These are phyloP conservation scores for Drosophila yooni DNA, from an alignment of 2,888 invertebrate species.

Conservation along the genomic window DNA sequence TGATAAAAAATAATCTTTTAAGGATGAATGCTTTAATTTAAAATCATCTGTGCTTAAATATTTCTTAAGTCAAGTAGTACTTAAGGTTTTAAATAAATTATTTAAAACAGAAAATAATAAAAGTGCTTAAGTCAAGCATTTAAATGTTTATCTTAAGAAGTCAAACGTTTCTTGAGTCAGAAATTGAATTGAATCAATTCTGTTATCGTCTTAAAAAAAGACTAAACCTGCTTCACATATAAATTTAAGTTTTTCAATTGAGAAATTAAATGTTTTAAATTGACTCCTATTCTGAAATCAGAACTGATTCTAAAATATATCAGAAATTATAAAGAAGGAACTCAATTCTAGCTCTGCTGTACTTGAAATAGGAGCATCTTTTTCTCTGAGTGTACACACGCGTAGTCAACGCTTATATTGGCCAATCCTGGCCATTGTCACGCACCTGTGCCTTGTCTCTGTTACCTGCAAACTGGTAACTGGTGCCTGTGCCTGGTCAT, in stretches of 20 bases:
- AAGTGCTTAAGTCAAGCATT: no score
- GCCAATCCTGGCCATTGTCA: conserved; percentile 53
- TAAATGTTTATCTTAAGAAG: not conserved
- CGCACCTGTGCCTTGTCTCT: conserved; percentile 45
- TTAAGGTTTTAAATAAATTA: no score
- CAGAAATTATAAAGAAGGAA: not conserved
- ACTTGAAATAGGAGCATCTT: not conserved
- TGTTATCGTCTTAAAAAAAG: not conserved
- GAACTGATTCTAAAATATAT: not conserved
- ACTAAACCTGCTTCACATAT: not conserved
- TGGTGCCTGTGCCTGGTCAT: conserved; percentile 25
- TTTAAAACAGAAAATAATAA: not conserved
- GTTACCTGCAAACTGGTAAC: conserved; percentile 3
- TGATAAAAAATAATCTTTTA: not conserved
- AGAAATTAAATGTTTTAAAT: not conserved
- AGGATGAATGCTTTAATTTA: accelerated
- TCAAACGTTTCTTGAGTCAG: not conserved
- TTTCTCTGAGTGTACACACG: not conserved
- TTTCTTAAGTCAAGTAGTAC: not conserved
- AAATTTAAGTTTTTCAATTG: not conserved
- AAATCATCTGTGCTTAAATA: not conserved
- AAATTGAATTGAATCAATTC: not conserved
- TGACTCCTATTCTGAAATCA: not conserved
- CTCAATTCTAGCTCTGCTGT: not conserved
- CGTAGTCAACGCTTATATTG: conserved; percentile 36